Percentiles rank a stretch among this genome's conserved stretches.
phyloP scores from a whole-genome alignment of 2,888 invertebrate genomes.

The Andrena camellia region DNA sequence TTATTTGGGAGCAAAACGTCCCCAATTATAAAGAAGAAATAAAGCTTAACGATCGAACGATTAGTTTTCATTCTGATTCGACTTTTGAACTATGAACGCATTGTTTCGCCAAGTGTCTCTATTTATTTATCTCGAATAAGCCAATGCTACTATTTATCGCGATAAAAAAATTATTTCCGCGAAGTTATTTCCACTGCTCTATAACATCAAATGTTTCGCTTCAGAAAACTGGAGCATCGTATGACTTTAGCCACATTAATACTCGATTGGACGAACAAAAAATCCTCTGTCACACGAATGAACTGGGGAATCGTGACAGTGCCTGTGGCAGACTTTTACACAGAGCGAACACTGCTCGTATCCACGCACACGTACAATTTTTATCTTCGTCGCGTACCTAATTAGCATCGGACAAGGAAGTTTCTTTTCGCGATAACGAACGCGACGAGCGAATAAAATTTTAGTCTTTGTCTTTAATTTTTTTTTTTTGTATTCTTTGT shows the following conservation, averaged over 20 bases:
- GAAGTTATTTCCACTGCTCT: background rate
- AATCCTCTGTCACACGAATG: background rate
- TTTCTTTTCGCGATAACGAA: conserved; percentile 18
- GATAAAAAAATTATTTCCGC: no score
- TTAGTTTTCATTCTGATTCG: no score
- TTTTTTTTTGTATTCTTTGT: background rate
- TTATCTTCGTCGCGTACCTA: conserved; percentile 5
- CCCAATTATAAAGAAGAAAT: no score
- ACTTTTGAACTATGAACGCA: no score
- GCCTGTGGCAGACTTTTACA: background rate
- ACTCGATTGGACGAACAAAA: background rate
- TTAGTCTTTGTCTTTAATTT: background rate
- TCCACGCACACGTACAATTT: background rate
- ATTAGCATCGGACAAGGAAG: conserved; percentile 31
- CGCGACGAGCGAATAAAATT: background rate
- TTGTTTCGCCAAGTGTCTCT: no score
- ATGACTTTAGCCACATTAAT: background rate
- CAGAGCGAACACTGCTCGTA: background rate
- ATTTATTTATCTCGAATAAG: no score
- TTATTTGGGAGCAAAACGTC: no score
- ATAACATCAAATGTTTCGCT: background rate
- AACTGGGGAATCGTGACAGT: background rate
- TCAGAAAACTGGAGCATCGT: background rate
- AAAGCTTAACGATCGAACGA: no score
- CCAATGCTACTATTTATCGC: no score